Conservation (phyloP, 2,888 invertebrate species). For the Blastobasis lacticolella region DNA sequence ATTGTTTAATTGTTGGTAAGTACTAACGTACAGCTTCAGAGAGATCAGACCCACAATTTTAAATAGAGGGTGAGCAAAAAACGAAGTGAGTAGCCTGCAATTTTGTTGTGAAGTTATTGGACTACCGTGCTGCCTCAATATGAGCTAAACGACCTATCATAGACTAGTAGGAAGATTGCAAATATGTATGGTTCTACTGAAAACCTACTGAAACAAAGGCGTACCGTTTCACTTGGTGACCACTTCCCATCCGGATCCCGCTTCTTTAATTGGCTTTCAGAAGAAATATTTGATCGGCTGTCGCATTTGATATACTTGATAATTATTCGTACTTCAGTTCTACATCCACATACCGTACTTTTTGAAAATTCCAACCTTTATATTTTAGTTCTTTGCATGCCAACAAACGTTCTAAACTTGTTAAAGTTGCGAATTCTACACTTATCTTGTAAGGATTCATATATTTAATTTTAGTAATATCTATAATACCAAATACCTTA, state of each 20-base stretch:
- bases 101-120: too few species aligned
- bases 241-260: neutral
- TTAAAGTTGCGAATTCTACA: neutral
- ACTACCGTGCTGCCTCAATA: too few species aligned
- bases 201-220: neutral
- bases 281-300: neutral
- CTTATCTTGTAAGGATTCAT: slow-evolving; percentile 6
- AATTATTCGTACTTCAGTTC: slow-evolving; percentile 4
- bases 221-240: neutral
- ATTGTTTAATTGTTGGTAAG: too few species aligned
- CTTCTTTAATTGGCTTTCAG: neutral
- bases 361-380: slow-evolving; percentile 2
- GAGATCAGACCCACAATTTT: too few species aligned
- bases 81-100: too few species aligned
- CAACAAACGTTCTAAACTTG: neutral
- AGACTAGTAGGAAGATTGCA: neutral
- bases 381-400: slow-evolving; percentile 1
- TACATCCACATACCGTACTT: slow-evolving; percentile 3
- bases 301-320: neutral
- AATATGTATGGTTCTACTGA: slow-evolving; percentile 1
- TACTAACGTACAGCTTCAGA: too few species aligned
- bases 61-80: too few species aligned
- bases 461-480: slow-evolving; percentile 4
- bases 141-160: too few species aligned
- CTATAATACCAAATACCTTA: neutral